These are phyloP conservation scores for Enteromius radiatus DNA, from an alignment of 2,797 vertebrate species.

Conservation along the genomic window DNA sequence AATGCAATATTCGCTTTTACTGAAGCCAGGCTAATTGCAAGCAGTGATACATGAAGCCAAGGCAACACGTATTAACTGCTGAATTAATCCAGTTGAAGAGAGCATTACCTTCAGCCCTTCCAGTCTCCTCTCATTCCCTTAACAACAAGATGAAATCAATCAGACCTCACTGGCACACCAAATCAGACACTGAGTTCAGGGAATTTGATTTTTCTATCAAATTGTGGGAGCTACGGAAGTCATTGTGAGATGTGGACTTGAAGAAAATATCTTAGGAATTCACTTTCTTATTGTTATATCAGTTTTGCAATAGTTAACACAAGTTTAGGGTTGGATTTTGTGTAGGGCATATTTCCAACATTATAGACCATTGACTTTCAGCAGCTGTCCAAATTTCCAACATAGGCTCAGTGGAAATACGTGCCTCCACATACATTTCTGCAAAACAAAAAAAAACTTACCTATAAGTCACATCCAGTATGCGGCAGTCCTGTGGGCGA, in stretches of 20 bases:
- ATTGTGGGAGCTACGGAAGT: neutral
- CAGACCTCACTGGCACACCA: constrained; percentile 30
- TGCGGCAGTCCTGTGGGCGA: no score
- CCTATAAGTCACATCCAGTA: no score
- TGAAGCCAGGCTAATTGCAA: constrained; percentile 49
- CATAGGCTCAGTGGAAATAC: no score
- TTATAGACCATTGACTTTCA: no score
- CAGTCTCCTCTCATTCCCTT: constrained; percentile 28
- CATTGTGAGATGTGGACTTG: neutral
- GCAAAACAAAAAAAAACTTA: no score
- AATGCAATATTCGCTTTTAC: constrained; percentile 46
- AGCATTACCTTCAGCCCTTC: constrained; percentile 34
- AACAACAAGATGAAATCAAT: constrained; percentile 42
- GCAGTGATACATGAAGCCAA: constrained; percentile 30
- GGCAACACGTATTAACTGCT: constrained; percentile 46
- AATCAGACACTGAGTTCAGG: neutral
- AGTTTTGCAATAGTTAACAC: no score
- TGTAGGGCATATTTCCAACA: no score
- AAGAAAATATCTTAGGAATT: neutral
- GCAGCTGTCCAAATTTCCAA: no score
- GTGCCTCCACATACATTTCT: no score
- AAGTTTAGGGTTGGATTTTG: no score
- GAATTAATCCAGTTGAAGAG: constrained; percentile 48
- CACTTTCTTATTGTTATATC: no score
- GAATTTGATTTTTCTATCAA: constrained; percentile 9